Conservation (phyloP, 2,797 vertebrate genomes). For the Sebastes trivittatus region DNA sequence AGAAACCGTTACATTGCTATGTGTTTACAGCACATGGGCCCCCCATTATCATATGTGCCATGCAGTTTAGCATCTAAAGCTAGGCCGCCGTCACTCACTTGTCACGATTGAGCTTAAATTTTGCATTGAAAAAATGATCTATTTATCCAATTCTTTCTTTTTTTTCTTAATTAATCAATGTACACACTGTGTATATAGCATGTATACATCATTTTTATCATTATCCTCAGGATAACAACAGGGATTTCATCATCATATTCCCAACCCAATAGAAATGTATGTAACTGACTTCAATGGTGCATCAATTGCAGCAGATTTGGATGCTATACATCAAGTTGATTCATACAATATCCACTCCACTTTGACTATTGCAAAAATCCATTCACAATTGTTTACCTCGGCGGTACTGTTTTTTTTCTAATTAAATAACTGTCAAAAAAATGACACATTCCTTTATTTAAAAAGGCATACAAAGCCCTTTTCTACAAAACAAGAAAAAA, state of each 20-base stretch:
- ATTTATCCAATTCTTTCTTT: constrained; percentile 4
- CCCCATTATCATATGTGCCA: constrained; percentile 22
- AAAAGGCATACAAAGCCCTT: constrained; percentile 17
- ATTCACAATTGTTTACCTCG: constrained; percentile 28
- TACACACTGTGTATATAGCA: constrained; percentile 49
- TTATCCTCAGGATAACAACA: constrained; percentile 49
- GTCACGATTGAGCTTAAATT: background rate
- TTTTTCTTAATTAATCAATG: background rate
- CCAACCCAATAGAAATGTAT: constrained; percentile 11
- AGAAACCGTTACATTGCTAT: constrained; percentile 23
- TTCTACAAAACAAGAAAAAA: constrained; percentile 52
- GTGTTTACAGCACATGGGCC: constrained; percentile 18
- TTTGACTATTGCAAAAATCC: constrained; percentile 45
- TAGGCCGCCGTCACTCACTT: constrained; percentile 6
- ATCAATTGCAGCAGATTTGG: constrained; percentile 32
- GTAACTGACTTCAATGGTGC: constrained; percentile 34
- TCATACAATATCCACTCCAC: constrained; percentile 29
- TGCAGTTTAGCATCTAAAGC: constrained; percentile 28
- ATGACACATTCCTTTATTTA: constrained; percentile 54
- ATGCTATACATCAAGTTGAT: constrained; percentile 45
- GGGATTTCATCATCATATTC: constrained; percentile 6
- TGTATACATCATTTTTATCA: constrained; percentile 10
- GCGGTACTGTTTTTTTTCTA: constrained; percentile 40
- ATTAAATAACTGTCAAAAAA: constrained; percentile 61
- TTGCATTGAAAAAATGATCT: constrained; percentile 8